These are phyloP conservation scores for Ochropleura leucogaster DNA, from an alignment of 2,888 invertebrate species.

Conservation along the genomic window DNA sequence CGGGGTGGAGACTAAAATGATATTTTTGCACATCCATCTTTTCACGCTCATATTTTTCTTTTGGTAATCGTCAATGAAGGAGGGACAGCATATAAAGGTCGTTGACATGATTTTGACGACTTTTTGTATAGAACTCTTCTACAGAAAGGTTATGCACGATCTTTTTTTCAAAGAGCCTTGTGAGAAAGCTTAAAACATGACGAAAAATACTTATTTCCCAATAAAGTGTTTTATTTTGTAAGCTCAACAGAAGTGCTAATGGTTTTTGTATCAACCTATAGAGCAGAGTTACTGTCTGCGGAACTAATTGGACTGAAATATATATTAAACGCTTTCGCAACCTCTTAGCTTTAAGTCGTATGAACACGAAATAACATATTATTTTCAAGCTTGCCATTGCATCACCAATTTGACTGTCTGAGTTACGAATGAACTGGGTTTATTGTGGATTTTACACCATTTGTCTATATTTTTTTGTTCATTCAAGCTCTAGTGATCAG, in stretches of 20 bases:
- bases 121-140: background rate
- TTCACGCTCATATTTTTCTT: background rate
- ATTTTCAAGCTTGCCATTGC: background rate
- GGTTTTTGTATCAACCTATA: constrained; percentile 34
- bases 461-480: background rate
- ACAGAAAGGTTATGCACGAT: background rate
- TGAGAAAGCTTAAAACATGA: background rate
- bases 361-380: constrained; percentile 11
- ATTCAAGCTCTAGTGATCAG: background rate
- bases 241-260: constrained; percentile 2
- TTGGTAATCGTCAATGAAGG: background rate
- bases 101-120: background rate
- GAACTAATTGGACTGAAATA: constrained; percentile 56
- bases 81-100: background rate
- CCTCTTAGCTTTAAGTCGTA: constrained; percentile 8
- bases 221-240: constrained; percentile 6
- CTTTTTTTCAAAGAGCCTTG: background rate
- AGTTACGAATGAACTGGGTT: background rate
- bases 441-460: background rate
- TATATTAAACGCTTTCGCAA: constrained; percentile 29
- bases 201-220: background rate
- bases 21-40: background rate
- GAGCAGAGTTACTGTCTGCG: constrained; percentile 33
- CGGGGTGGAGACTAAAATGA: background rate
- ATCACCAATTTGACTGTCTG: background rate